Evolutionary conservation across 2,797 vertebrate genomes (phyloP).

Genomic region (Rachycentron canadum): DNA sequence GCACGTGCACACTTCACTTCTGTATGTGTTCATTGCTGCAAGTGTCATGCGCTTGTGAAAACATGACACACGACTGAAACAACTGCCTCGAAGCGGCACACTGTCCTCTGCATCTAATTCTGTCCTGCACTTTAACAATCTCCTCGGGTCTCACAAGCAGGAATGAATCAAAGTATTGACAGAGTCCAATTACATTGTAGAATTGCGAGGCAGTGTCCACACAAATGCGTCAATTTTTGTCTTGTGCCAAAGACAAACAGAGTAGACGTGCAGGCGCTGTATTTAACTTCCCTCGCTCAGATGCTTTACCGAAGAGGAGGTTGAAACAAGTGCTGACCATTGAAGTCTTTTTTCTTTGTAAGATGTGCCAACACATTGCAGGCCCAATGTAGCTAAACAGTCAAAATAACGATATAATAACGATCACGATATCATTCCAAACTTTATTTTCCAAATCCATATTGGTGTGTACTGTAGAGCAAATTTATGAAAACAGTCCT

Average conservation of each 20-base stretch:
- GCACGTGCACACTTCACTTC: constrained; percentile 32
- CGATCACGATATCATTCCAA: too few relatives aligned
- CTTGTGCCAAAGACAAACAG: constrained; percentile 7
- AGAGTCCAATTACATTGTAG: constrained; percentile 32
- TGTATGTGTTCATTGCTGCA: constrained; percentile 29
- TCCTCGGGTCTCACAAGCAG: constrained; percentile 8
- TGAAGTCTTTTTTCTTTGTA: not conserved
- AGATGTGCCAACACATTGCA: not conserved
- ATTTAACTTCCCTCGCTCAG: not conserved
- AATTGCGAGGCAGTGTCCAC: constrained; percentile 28
- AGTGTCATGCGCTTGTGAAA: constrained; percentile 62
- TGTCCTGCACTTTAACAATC: not conserved
- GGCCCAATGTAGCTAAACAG: not conserved
- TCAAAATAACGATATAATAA: too few relatives aligned
- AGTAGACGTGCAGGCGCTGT: not conserved
- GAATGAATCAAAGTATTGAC: constrained; percentile 1
- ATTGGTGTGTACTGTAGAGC: not conserved
- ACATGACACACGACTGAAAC: constrained; percentile 46
- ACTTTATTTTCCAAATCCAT: too few relatives aligned
- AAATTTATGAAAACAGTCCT: not conserved
- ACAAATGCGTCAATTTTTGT: constrained; percentile 14
- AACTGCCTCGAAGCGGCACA: not conserved
- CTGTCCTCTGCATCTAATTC: not conserved
- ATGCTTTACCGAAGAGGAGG: not conserved
- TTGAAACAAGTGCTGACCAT: not conserved